phyloP scores from a whole-genome alignment of 2,113 vertebrate species.

The Tupaia chinensis region DNA sequence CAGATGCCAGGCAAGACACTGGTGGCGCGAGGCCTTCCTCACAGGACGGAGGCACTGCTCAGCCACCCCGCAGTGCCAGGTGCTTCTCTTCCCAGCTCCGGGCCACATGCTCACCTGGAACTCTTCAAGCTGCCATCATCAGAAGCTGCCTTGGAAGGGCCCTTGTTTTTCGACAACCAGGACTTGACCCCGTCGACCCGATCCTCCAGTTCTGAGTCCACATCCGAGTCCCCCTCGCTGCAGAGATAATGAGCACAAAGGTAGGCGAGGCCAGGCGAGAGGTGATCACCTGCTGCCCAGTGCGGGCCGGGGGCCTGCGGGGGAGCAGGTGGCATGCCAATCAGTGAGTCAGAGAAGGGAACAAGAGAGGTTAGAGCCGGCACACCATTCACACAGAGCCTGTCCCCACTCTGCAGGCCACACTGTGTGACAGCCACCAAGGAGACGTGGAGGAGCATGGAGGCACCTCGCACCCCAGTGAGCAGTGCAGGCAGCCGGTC shows the following conservation, averaged over 20 bases:
- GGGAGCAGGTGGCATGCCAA: constrained; percentile 36
- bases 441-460: neutral
- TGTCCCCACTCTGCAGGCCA: neutral
- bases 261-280: constrained; percentile 1
- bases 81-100: neutral
- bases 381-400: neutral
- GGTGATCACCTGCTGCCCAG: neutral
- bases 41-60: neutral
- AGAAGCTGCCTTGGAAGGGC: constrained; percentile 93
- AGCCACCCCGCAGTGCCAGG: neutral
- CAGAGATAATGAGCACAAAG: constrained; percentile 54
- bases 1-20: fast-evolving
- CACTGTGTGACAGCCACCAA: neutral
- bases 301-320: too few relatives aligned
- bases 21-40: neutral
- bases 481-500: neutral
- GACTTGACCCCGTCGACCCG: constrained; percentile 97
- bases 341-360: constrained; percentile 36
- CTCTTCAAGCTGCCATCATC: constrained; percentile 97
- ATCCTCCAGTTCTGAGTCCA: constrained; percentile 95
- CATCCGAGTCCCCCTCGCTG: constrained; percentile 95
- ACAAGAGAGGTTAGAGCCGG: constrained; percentile 47
- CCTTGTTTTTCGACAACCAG: constrained; percentile 94
- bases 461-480: neutral
- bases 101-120: constrained; percentile 91